Evolutionary conservation across 2,113 vertebrate species (phyloP).

Genomic region (Lucifuga dentata): DNA sequence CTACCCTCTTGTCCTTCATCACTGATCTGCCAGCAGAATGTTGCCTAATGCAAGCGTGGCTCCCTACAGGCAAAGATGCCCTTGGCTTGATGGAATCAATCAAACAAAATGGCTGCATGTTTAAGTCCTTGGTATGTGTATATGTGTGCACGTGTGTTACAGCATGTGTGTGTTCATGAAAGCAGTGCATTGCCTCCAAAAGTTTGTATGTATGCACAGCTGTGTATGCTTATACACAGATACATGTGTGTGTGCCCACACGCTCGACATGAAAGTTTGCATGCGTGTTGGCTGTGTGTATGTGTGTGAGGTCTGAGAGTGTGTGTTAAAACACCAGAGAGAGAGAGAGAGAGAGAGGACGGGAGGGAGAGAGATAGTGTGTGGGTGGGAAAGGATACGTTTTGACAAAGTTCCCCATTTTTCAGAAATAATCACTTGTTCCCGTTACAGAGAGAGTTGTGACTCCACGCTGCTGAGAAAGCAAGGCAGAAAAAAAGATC

Average conservation of each 20-base stretch:
- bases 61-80: constrained; percentile 40
- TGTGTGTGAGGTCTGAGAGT: constrained; percentile 2
- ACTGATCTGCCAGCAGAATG: constrained; percentile 16
- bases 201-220: constrained; percentile 61
- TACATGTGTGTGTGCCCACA: constrained; percentile 47
- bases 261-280: constrained; percentile 40
- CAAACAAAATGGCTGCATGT: constrained; percentile 43
- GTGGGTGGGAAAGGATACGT: constrained; percentile 69
- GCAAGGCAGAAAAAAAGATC: constrained; percentile 47
- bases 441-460: constrained; percentile 65
- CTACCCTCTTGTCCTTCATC: constrained; percentile 15
- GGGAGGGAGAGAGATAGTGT: constrained; percentile 41
- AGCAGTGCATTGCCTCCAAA: not conserved
- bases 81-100: constrained; percentile 60
- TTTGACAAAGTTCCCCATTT: constrained; percentile 80
- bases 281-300: constrained; percentile 10
- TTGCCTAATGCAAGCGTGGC: constrained; percentile 37
- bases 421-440: constrained; percentile 79
- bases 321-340: no score
- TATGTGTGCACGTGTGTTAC: constrained; percentile 1
- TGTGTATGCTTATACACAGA: constrained; percentile 49
- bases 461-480: constrained; percentile 65
- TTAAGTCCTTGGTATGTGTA: constrained; percentile 6
- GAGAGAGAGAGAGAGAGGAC: constrained; percentile 15
- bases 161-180: constrained; percentile 2